Base-by-base conservation (phyloP, 1,140 invertebrate genomes). In the Heliconius hewitsoni region DNA sequence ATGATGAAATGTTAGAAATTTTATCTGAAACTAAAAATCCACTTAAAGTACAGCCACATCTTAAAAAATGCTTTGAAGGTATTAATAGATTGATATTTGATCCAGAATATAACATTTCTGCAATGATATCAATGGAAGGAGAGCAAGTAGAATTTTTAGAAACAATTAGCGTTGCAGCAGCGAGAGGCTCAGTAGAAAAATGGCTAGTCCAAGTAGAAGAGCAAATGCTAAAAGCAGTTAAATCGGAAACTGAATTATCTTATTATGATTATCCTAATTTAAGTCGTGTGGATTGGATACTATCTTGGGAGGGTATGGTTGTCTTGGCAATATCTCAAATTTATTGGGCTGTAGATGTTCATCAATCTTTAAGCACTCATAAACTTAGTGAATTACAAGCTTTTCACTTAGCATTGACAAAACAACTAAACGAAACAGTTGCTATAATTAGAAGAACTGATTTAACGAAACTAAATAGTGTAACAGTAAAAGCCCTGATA, bases 1-100 rank as follows among this genome's bases (percentile, higher is more conserved):
- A 99, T 89, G 98, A 99, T 86, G 98, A 99, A 95, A 97, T 99
- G 96, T 95, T 99, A 34, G 98, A 99, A 93, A 99, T 99, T 87
- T 94, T 99, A 66, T 98, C 98, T 1, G 98, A 99, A 95, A 97
- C 97, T 0, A 98, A 98, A 93, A 98, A 99, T 95, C 98, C 97
- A 1, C 88, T 96, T 19, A 96, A 97, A 81, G 98, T 99, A 5
- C 98, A 99, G 86, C 98, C 98, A 0, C 98, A 99, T 95, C 94
- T 99, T 71, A 97, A 97, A 90, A 99, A 99, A 94, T 98, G 98
- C 93, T 99, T 99, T 85, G 97, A 98, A 93, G 97, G 97, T 46
- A 97, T 98, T 77, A 95, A 95, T 80, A 93, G 94, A 77, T 90
- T 97, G 39, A 95, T 96, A 81, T 98, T 99, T 89, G 97, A 98